Conservation (phyloP, 2,888 invertebrate species). For the Synergus umbraculus region DNA sequence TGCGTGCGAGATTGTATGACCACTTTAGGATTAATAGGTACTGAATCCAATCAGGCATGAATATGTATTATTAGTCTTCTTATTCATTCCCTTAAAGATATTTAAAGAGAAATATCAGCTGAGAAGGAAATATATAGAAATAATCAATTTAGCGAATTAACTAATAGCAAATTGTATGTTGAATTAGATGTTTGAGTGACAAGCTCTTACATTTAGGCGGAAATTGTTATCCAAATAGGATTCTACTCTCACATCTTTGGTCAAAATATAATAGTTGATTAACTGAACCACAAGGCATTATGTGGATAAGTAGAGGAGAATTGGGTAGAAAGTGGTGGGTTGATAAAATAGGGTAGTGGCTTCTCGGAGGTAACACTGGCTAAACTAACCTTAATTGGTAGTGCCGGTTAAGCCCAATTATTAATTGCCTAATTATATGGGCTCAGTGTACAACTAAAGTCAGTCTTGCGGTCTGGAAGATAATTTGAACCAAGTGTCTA, state of each 20-base stretch:
- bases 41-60: background rate
- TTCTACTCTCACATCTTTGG: background rate
- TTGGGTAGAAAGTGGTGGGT: constrained; percentile 25
- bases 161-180: background rate
- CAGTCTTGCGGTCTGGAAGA: constrained; percentile 22
- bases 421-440: constrained; percentile 55
- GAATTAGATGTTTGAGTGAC: background rate
- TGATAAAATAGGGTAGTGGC: constrained; percentile 43
- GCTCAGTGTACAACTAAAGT: constrained; percentile 39
- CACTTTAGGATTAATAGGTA: background rate
- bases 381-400: constrained; percentile 54
- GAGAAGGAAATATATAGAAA: background rate
- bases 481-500: constrained; percentile 19
- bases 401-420: constrained; percentile 53
- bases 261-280: constrained; percentile 38
- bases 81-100: background rate
- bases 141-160: background rate
- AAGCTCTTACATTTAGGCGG: background rate
- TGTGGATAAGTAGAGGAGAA: constrained; percentile 42
- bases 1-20: background rate
- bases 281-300: constrained; percentile 44
- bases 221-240: background rate
- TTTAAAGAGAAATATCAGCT: background rate
- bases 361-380: constrained; percentile 41
- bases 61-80: background rate